Conservation (phyloP, 2,888 invertebrate genomes). For the Deladenus siricidicola region DNA sequence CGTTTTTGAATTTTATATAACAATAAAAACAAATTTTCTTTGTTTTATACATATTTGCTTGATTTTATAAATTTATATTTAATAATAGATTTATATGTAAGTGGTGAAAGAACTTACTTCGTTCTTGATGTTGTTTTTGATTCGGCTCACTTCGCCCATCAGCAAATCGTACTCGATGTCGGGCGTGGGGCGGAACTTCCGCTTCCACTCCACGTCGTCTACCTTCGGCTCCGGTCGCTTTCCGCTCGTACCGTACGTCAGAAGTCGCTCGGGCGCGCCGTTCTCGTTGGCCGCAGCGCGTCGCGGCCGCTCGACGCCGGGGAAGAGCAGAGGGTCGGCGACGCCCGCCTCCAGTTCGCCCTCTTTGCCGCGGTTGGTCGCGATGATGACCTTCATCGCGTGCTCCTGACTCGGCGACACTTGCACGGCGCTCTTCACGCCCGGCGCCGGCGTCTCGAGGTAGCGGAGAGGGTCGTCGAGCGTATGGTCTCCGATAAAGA, state of each 20-base stretch:
- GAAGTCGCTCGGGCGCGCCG: not conserved
- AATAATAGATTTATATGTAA: too few species aligned
- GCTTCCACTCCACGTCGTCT: constrained; percentile 1
- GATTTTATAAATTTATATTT: too few species aligned
- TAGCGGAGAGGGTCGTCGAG: constrained; percentile 24
- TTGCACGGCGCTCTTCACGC: constrained; percentile 46
- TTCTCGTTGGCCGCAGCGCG: not conserved
- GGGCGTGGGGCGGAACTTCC: constrained; percentile 7
- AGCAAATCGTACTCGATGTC: constrained; percentile 34
- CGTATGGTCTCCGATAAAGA: constrained; percentile 40
- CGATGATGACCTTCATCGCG: constrained; percentile 44
- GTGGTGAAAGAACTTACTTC: constrained; percentile 6
- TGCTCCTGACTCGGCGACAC: constrained; percentile 46
- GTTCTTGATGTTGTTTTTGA: constrained; percentile 20
- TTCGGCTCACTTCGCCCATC: constrained; percentile 33
- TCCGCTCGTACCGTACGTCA: not conserved
- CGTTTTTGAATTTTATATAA: constrained; percentile 1
- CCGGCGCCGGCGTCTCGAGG: constrained; percentile 29
- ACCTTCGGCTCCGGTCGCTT: not conserved
- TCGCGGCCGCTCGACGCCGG: not conserved
- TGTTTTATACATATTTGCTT: not conserved
- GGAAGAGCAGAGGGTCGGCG: too few species aligned
- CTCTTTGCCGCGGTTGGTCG: constrained; percentile 3
- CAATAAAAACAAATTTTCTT: not conserved
- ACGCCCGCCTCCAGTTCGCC: not conserved